These are phyloP conservation scores for Nebria brevicollis DNA, from an alignment of 2,888 invertebrate genomes.

Conservation along the genomic window DNA sequence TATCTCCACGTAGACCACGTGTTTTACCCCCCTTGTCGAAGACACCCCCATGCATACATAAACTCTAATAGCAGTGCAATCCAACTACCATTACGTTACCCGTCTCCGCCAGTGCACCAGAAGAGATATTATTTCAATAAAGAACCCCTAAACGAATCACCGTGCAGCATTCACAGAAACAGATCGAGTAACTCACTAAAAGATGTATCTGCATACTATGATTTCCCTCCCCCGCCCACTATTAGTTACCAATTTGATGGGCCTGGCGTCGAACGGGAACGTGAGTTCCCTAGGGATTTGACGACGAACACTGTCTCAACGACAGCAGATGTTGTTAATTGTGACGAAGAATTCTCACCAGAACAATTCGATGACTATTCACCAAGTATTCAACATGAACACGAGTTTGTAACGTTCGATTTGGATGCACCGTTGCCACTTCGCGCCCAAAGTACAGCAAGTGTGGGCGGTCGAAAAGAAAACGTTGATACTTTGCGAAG, in stretches of 20 bases:
- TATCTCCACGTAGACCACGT: constrained; percentile 57
- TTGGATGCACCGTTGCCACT: constrained; percentile 67
- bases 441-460: constrained; percentile 58
- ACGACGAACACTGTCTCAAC: constrained; percentile 77
- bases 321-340: constrained; percentile 69
- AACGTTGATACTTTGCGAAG: constrained; percentile 66
- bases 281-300: constrained; percentile 68
- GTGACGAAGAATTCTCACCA: constrained; percentile 58
- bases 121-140: constrained; percentile 74
- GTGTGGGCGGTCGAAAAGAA: constrained; percentile 53
- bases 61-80: constrained; percentile 62
- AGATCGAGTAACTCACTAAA: constrained; percentile 65
- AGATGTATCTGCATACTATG: constrained; percentile 69
- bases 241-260: constrained; percentile 70
- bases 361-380: constrained; percentile 67
- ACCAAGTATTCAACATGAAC: constrained; percentile 68
- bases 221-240: constrained; percentile 74
- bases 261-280: constrained; percentile 48
- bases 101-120: constrained; percentile 62
- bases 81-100: constrained; percentile 53
- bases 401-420: constrained; percentile 78
- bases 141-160: constrained; percentile 64
- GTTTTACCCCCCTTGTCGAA: constrained; percentile 58
- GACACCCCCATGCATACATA: constrained; percentile 63
- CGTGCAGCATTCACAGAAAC: constrained; percentile 69